Evolutionary conservation across 2,888 invertebrate genomes (phyloP).

Genomic region (Drosophila formosana): DNA sequence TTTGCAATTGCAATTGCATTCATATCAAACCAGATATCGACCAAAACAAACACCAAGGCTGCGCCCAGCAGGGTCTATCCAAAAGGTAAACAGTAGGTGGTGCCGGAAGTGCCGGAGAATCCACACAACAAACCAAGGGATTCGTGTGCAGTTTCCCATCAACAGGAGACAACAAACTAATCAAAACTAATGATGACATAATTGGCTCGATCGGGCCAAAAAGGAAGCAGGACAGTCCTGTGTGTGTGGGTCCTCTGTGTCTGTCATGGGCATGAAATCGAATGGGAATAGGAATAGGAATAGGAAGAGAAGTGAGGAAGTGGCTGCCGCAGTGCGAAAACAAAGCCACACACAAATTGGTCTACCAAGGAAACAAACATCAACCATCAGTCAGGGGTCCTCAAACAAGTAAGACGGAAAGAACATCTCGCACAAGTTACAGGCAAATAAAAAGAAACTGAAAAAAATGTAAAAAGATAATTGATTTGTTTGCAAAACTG

Average conservation of each 20-base stretch:
- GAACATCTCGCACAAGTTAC: conserved; percentile 30
- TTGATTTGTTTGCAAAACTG: conserved; percentile 81
- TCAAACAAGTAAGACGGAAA: conserved; percentile 39
- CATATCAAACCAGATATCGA: conserved; percentile 53
- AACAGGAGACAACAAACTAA: conserved; percentile 63
- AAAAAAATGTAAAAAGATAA: conserved; percentile 53
- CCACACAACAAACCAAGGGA: conserved; percentile 47
- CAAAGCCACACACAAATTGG: conserved; percentile 61
- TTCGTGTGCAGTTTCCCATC: conserved; percentile 66
- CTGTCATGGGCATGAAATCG: conserved; percentile 37
- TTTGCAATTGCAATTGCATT: conserved; percentile 45
- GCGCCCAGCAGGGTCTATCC: conserved; percentile 62
- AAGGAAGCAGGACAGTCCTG: conserved; percentile 36
- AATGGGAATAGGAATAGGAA: conserved; percentile 45
- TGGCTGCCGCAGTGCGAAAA: conserved; percentile 53
- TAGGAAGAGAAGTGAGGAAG: conserved; percentile 55
- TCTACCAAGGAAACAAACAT: conserved; percentile 64
- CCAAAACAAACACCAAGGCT: conserved; percentile 68
- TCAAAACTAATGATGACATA: conserved; percentile 82
- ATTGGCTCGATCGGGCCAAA: conserved; percentile 72
- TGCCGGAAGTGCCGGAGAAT: conserved; percentile 79
- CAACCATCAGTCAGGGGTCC: conserved; percentile 64
- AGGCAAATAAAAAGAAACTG: conserved; percentile 27
- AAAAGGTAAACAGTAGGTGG: conserved; percentile 77
- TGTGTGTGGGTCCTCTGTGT: conserved; percentile 29